These are phyloP conservation scores for Colaptes auratus DNA, from an alignment of 2,113 vertebrate genomes.

Conservation along the genomic window DNA sequence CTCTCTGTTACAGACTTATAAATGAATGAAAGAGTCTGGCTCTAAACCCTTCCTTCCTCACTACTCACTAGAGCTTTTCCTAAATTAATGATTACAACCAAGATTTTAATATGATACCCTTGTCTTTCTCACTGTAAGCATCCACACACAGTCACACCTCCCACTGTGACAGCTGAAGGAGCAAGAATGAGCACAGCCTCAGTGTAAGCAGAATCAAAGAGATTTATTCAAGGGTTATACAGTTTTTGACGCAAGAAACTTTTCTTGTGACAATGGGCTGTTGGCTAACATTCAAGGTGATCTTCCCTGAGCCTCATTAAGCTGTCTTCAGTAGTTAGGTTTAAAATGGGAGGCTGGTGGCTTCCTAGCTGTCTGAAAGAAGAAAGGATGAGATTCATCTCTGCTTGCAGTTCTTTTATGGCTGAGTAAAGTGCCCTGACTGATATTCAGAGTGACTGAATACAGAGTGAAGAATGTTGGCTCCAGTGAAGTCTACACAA, in stretches of 20 bases:
- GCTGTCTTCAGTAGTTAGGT: neutral
- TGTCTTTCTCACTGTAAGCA: neutral
- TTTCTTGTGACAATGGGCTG: slow-evolving; percentile 1
- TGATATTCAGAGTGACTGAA: slow-evolving; percentile 37
- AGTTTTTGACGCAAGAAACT: neutral
- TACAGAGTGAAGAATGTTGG: slow-evolving; percentile 19
- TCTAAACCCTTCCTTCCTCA: neutral
- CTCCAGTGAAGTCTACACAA: neutral
- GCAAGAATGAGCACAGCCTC: neutral
- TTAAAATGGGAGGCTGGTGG: neutral
- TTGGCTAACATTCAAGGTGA: slow-evolving; percentile 26
- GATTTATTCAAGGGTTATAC: slow-evolving; percentile 4
- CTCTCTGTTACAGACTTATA: neutral
- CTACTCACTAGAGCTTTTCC: neutral
- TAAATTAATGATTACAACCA: neutral
- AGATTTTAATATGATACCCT: neutral
- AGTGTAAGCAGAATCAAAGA: neutral
- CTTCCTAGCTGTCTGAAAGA: slow-evolving; percentile 21
- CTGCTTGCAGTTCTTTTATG: slow-evolving; percentile 22
- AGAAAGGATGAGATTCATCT: slow-evolving; percentile 27
- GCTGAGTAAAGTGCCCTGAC: slow-evolving; percentile 11
- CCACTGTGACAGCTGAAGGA: neutral
- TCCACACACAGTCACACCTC: neutral
- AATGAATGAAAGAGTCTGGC: neutral
- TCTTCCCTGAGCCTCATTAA: slow-evolving; percentile 25